These are phyloP conservation scores for Lycocorax pyrrhopterus DNA, from an alignment of 2,113 vertebrate species.

Conservation along the genomic window DNA sequence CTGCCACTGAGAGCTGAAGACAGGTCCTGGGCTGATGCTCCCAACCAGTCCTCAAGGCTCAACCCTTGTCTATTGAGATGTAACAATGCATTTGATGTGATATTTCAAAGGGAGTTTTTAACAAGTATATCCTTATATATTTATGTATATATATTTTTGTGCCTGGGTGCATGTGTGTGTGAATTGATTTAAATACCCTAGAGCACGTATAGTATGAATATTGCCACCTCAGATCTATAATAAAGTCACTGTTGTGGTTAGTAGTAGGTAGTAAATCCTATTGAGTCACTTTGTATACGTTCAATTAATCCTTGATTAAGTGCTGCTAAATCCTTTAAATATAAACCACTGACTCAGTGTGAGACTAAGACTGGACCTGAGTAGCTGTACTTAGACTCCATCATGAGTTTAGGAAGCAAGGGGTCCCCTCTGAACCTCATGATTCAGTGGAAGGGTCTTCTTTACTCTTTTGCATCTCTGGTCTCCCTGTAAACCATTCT, in stretches of 20 bases:
- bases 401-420: not conserved
- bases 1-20: not conserved
- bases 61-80: not conserved
- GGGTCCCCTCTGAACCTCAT: not conserved
- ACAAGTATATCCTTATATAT: not conserved
- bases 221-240: not conserved
- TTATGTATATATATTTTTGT: not conserved
- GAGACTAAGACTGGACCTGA: not conserved
- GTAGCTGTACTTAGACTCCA: not conserved
- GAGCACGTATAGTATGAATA: not conserved
- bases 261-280: not conserved
- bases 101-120: not conserved
- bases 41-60: not conserved
- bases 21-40: not conserved
- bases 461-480: not conserved
- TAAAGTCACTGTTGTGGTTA: not conserved
- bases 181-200: not conserved
- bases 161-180: not conserved
- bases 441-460: not conserved
- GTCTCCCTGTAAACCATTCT: not conserved
- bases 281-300: not conserved
- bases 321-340: not conserved
- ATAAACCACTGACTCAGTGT: not conserved
- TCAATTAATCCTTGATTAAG: not conserved
- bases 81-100: not conserved